Conservation (phyloP, 2,888 invertebrate species). For the Hemaris fuciformis region DNA sequence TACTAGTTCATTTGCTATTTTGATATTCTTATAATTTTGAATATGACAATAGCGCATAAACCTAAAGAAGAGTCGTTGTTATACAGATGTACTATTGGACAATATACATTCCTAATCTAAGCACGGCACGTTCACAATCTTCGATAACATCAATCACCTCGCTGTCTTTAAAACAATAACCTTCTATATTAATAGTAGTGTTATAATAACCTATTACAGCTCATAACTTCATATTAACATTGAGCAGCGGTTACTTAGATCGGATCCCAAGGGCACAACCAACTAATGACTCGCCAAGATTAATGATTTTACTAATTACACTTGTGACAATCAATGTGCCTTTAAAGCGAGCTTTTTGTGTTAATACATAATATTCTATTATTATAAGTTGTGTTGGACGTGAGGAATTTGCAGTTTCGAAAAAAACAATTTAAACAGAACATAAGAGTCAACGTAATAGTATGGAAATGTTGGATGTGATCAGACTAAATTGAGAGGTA, state of each 20-base stretch:
- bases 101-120: background rate
- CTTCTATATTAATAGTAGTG: constrained; percentile 62
- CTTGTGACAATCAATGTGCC: constrained; percentile 71
- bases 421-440: too few species aligned
- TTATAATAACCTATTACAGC: constrained; percentile 70
- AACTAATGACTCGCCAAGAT: constrained; percentile 71
- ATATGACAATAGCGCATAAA: background rate
- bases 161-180: constrained; percentile 78
- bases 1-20: background rate
- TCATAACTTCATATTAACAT: constrained; percentile 65
- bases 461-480: too few species aligned
- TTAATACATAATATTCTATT: constrained; percentile 30
- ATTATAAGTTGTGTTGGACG: background rate
- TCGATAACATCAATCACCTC: constrained; percentile 54
- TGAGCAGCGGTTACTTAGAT: constrained; percentile 72
- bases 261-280: constrained; percentile 67
- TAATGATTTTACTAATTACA: constrained; percentile 77
- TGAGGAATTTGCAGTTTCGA: background rate
- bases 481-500: too few species aligned
- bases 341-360: constrained; percentile 60
- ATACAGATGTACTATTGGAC: background rate
- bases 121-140: background rate
- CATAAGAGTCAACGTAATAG: too few species aligned
- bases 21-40: background rate
- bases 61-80: background rate